phyloP scores from a whole-genome alignment of 2,113 vertebrate genomes.

The Thomomys bottae region DNA sequence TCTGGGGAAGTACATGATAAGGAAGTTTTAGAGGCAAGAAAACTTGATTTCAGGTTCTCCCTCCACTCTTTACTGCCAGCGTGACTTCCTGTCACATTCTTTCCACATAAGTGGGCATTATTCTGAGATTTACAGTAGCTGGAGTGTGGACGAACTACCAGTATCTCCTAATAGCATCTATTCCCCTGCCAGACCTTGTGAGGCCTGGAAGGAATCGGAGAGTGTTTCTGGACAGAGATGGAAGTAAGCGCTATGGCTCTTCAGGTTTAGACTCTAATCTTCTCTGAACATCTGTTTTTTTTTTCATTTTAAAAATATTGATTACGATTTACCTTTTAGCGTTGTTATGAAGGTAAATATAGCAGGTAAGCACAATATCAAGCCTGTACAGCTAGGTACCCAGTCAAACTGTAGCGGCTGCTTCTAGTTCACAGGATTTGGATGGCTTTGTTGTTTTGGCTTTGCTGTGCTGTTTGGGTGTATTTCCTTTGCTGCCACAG shows the following conservation, averaged over 20 bases:
- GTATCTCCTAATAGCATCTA: background rate
- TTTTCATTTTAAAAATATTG: background rate
- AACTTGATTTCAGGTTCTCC: background rate
- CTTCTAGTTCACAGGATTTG: background rate
- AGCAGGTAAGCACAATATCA: background rate
- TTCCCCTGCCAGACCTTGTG: background rate
- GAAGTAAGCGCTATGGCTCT: background rate
- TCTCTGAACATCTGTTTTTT: background rate
- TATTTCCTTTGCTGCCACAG: background rate
- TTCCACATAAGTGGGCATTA: background rate
- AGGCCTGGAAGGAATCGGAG: background rate
- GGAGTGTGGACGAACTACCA: background rate
- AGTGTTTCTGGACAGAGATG: background rate
- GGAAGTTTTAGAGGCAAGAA: conserved; percentile 16
- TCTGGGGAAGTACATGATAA: background rate
- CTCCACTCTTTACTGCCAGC: background rate
- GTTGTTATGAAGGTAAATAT: conserved; percentile 8
- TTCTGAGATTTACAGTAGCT: background rate
- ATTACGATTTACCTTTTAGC: background rate
- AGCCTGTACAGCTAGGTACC: background rate
- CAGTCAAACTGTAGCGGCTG: conserved; percentile 27
- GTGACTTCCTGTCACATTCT: background rate
- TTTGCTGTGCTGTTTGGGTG: background rate
- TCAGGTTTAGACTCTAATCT: background rate
- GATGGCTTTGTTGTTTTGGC: background rate